Conservation (phyloP, 2,113 vertebrate species). For the Clarias batrachus region DNA sequence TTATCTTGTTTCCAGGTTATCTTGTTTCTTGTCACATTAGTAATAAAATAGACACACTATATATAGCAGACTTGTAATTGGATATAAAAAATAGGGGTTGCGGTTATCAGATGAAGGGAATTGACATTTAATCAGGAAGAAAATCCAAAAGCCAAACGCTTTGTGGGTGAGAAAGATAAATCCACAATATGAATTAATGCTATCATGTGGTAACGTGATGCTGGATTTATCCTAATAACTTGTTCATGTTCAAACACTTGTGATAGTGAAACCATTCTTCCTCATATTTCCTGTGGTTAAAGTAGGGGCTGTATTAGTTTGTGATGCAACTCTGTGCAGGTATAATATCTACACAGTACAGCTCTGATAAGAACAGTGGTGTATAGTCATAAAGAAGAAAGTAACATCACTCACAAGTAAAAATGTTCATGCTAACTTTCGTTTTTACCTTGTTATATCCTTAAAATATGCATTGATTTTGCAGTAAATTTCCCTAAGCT, state of each 20-base stretch:
- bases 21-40: constrained; percentile 52
- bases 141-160: neutral
- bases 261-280: neutral
- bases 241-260: neutral
- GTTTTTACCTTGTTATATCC: neutral
- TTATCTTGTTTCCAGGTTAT: constrained; percentile 47
- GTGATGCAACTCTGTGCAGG: constrained; percentile 5
- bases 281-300: neutral
- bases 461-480: neutral
- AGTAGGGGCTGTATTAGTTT: neutral
- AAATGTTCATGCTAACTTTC: neutral
- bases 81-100: constrained; percentile 21
- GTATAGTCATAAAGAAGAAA: neutral
- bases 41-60: constrained; percentile 50
- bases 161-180: neutral
- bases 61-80: constrained; percentile 49
- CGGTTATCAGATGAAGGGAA: constrained; percentile 31
- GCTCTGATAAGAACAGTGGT: neutral
- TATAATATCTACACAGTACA: neutral
- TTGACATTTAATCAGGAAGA: constrained; percentile 28
- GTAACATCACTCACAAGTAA: neutral
- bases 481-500: neutral
- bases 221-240: neutral
- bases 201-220: neutral
- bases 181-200: neutral